Base-by-base conservation (phyloP, 2,888 invertebrate species). In the Eulithis prunata region DNA sequence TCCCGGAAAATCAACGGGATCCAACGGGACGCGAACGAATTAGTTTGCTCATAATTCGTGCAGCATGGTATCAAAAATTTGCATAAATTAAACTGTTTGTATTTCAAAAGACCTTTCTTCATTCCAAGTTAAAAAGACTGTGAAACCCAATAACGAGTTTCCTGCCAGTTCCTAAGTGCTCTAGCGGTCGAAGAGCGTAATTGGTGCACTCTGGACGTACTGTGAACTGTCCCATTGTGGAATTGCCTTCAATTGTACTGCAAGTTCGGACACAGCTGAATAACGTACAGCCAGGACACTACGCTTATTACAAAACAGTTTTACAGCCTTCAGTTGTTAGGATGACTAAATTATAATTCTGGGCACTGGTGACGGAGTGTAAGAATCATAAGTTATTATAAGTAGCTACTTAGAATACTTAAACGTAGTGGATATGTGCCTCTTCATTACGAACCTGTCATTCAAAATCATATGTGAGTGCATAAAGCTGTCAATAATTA, bases 161-260 rank as follows among this genome's bases (percentile, higher is more conserved):
- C 64, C 60, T 51, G 60, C 53, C 57, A 57, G 38, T 10, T 38
- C 45, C 55, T 57, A 54, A 61, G 61, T 64, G 57, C 51, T 32
- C 67, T 38, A 32, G 53, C 47, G 51, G 68, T 55, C 45, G 61
- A 68, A 68, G 57, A 46, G 51, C 61, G 61, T 68, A 68, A 68
- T 68, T 68, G 67, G 60, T 60, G 60, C 67, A 62, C 64, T 68
- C 51, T 58, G 60, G 51, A 64, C 61, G 51, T 41, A 61, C 57
- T 41, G 41, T 41, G 41, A 41, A 41, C 38, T 62, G 61, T 58
- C 61, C 67, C 53, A 68, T 64, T 68, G 68, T 68, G 70, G 77
- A 79, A 81, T 82, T 82, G 80, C 76, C 71, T 64, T 71, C 81
- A 80, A 82, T 83, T 82, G 79, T 79, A 77, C 73, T 80, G 61